Evolutionary conservation across 2,888 invertebrate species (phyloP).

Genomic region (Drosophila birchii): DNA sequence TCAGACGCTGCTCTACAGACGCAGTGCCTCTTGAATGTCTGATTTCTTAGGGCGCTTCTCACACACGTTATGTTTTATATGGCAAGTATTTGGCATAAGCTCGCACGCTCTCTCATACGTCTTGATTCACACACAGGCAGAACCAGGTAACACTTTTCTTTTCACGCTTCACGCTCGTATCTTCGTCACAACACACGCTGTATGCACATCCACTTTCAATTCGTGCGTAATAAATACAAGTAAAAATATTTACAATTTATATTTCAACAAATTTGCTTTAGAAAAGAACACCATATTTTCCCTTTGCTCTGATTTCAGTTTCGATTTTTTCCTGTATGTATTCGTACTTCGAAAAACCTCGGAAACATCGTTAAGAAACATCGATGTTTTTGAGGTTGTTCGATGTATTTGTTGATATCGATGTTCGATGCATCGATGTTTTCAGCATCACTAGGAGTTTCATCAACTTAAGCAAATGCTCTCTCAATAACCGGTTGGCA

Average conservation of each 20-base stretch:
- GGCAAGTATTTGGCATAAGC: slow-evolving; percentile 49
- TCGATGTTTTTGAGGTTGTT: too few species aligned
- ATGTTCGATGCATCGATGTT: too few species aligned
- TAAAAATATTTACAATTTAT: slow-evolving; percentile 78
- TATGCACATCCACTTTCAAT: slow-evolving; percentile 77
- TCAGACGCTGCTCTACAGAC: slow-evolving; percentile 71
- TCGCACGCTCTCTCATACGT: slow-evolving; percentile 76
- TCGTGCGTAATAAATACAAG: slow-evolving; percentile 74
- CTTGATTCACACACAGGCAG: slow-evolving; percentile 73
- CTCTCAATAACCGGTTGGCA: too few species aligned
- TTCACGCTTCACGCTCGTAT: slow-evolving; percentile 75
- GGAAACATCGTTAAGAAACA: too few species aligned
- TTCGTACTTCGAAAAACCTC: too few species aligned
- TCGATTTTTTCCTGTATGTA: slow-evolving; percentile 39
- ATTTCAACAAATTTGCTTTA: slow-evolving; percentile 63
- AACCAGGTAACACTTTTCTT: slow-evolving; percentile 72
- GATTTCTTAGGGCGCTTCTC: slow-evolving; percentile 66
- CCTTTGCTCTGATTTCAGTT: slow-evolving; percentile 39
- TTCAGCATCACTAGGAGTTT: too few species aligned
- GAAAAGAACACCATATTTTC: slow-evolving; percentile 61
- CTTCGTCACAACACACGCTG: slow-evolving; percentile 73
- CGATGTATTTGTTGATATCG: too few species aligned
- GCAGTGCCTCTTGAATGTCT: slow-evolving; percentile 63
- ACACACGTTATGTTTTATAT: slow-evolving; percentile 72
- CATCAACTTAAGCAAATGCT: too few species aligned